Evolutionary conservation across 2,888 invertebrate species (phyloP).

Genomic region (Micoletzkya japonica): DNA sequence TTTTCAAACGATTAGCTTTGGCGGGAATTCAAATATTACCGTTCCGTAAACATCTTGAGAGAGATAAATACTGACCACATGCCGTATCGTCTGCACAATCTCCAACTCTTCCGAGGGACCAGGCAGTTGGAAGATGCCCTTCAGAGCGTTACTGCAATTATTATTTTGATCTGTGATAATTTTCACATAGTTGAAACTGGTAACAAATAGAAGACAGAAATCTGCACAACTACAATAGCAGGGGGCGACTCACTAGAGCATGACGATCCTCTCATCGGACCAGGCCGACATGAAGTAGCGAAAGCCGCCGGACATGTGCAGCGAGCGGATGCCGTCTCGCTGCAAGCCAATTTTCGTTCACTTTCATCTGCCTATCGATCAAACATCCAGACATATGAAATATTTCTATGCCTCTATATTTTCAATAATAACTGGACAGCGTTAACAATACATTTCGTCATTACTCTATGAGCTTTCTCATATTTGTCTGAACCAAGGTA

Average conservation of each 20-base stretch:
- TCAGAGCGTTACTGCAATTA: not conserved
- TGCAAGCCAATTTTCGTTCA: too few species aligned
- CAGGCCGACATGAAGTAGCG: conserved; percentile 5
- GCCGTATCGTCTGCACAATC: not conserved
- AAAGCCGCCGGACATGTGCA: not conserved
- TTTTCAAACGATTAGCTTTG: not conserved
- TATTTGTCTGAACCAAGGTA: too few species aligned
- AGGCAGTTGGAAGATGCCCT: not conserved
- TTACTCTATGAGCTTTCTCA: too few species aligned
- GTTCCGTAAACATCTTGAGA: not conserved
- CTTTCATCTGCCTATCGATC: too few species aligned
- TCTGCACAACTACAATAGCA: too few species aligned
- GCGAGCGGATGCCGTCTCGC: not conserved
- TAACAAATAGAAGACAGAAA: too few species aligned
- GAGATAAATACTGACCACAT: not conserved
- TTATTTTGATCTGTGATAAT: not conserved
- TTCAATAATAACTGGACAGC: too few species aligned
- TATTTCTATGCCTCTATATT: too few species aligned
- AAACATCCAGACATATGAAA: too few species aligned
- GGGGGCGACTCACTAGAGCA: not conserved
- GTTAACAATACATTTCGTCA: too few species aligned
- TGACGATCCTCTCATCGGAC: not conserved
- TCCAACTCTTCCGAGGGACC: not conserved
- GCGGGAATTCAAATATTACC: not conserved
- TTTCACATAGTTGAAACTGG: not conserved